Percentiles rank a stretch among this genome's conserved stretches.
These are phyloP conservation scores for Malurus splendens DNA, from an alignment of 2,797 vertebrate genomes.

Conservation along the genomic window DNA sequence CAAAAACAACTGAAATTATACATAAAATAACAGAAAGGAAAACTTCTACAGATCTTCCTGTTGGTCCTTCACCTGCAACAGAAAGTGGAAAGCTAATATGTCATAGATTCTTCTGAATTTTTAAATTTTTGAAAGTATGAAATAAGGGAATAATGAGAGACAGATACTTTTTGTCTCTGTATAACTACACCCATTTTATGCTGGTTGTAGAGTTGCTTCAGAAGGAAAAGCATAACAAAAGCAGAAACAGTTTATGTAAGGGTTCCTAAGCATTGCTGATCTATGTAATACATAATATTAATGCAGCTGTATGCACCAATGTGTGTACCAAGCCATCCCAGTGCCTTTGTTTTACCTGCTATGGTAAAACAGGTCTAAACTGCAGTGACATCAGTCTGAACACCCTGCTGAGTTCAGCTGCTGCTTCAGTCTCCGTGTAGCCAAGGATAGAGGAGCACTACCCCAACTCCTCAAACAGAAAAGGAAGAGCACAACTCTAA, in stretches of 20 bases:
- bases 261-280: neutral
- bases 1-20: conserved; percentile 84
- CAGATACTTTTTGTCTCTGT: neutral
- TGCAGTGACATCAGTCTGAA: neutral
- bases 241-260: neutral
- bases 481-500: neutral
- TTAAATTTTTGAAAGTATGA: neutral
- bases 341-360: neutral
- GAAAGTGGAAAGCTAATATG: neutral
- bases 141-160: neutral
- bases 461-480: neutral
- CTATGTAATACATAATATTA: neutral
- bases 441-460: neutral
- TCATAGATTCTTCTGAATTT: neutral
- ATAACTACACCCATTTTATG: neutral
- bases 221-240: neutral
- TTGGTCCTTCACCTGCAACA: conserved; percentile 76
- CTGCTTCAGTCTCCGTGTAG: neutral
- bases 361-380: neutral
- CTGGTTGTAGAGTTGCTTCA: neutral
- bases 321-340: neutral
- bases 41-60: conserved; percentile 89
- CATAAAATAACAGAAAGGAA: conserved; percentile 91
- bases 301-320: neutral
- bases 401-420: neutral